Percentiles rank a stretch among this genome's conserved stretches.
These are phyloP conservation scores for Scaptomyza pallida DNA, from an alignment of 1,140 invertebrate species.

Conservation along the genomic window DNA sequence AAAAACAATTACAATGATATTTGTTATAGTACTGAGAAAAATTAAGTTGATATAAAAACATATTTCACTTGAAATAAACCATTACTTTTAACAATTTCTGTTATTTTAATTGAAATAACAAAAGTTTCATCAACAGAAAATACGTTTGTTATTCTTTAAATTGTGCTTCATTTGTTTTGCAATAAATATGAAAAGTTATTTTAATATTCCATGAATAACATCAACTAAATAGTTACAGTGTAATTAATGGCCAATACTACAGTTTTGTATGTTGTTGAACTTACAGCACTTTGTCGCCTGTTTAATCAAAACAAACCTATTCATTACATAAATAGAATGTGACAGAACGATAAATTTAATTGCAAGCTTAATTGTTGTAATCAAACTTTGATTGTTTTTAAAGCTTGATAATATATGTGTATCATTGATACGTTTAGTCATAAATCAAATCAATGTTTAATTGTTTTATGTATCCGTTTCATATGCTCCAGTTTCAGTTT, in stretches of 20 bases:
- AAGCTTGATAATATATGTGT: slow-evolving; percentile 8
- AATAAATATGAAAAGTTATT: not conserved
- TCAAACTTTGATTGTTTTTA: slow-evolving; percentile 6
- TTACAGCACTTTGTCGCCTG: not conserved
- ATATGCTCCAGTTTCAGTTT: not conserved
- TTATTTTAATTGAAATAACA: too few species aligned
- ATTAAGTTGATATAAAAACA: too few species aligned
- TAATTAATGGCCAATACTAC: not conserved
- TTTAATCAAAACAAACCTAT: not conserved
- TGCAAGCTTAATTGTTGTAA: not conserved
- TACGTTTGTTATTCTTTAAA: too few species aligned
- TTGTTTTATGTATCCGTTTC: slow-evolving; percentile 27
- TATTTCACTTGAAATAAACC: too few species aligned
- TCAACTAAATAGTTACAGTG: not conserved
- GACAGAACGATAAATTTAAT: slow-evolving; percentile 22
- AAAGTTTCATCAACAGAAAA: too few species aligned
- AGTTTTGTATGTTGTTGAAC: not conserved
- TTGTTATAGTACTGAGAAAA: too few species aligned
- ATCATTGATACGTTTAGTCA: not conserved
- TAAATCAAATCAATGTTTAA: slow-evolving; percentile 16
- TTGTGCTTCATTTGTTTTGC: not conserved
- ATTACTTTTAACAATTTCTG: too few species aligned
- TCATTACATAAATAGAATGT: not conserved
- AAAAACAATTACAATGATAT: too few species aligned
- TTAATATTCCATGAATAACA: not conserved